Base-by-base conservation (phyloP, 2,113 vertebrate genomes). In the Rostratula benghalensis region DNA sequence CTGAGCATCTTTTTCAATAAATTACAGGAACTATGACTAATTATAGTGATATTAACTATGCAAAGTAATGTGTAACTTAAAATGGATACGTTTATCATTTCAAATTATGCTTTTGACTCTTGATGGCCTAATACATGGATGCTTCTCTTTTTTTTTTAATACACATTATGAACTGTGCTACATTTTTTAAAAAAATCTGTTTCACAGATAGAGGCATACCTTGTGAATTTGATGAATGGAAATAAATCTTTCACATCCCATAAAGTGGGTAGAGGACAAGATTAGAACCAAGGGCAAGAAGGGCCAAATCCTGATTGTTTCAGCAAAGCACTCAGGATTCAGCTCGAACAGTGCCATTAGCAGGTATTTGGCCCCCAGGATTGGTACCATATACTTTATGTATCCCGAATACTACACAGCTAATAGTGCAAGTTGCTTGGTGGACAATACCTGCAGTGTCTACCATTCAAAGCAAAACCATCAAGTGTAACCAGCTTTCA, bases 21-120 rank as follows among this genome's bases (percentile, higher is more conserved):
- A 98, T 98, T 98, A 98, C 96, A 98, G 97, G 97, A 98, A 98
- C 98, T 98, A 98, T 98, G 98, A 98, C 98, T 98, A 98, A 98
- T 98, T 98, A 98, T 97, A 97, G 96, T 97, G 98, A 98, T 98
- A 98, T 98, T 98, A 98, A 98, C 98, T 98, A 98, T 98, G 98
- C 98, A 98, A 98, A 98, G 98, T 98, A 97, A 98, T 97, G 96
- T 98, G 97, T 98, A 98, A 98, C 98, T 98, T 98, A 98, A 98
- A 98, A 98, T 98, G 98, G 98, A 97, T 98, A 96, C 39, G 98
- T 98, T 98, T 98, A 98, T 98, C 98, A 98, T 98, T 98, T 98
- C 97, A 98, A 98, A 98, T 98, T 98, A 98, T 74, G 94, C 93
- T 97, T 98, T 98, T 98, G 97, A 98, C 93, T 98, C 97, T 97